phyloP scores from a whole-genome alignment of 2,797 vertebrate species.

The Pseudochromis fuscus region DNA sequence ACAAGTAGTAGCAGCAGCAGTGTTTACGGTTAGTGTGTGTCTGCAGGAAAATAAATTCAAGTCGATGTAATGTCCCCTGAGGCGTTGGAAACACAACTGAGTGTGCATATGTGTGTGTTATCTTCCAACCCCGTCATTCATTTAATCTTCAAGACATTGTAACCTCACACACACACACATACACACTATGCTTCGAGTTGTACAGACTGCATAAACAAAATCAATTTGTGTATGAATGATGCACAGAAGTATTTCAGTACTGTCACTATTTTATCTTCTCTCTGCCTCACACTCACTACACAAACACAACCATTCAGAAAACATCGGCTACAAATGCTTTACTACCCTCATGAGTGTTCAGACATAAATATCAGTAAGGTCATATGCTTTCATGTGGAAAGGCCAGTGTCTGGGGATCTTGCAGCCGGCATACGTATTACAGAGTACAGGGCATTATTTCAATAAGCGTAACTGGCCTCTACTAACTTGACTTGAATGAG shows the following conservation, averaged over 20 bases:
- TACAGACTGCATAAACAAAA: constrained; percentile 45
- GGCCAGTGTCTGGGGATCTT: constrained; percentile 56
- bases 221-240: constrained; percentile 60
- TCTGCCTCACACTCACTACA: constrained; percentile 12
- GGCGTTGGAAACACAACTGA: constrained; percentile 10
- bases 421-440: constrained; percentile 42
- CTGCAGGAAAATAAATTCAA: neutral
- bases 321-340: constrained; percentile 71
- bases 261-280: constrained; percentile 40
- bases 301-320: constrained; percentile 55
- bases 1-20: neutral
- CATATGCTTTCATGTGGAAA: constrained; percentile 67
- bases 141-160: constrained; percentile 56
- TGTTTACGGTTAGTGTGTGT: neutral
- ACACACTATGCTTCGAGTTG: constrained; percentile 19
- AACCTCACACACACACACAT: constrained; percentile 22
- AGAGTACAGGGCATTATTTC: constrained; percentile 50
- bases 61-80: neutral
- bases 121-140: constrained; percentile 56
- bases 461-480: constrained; percentile 42
- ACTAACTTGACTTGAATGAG: constrained; percentile 55
- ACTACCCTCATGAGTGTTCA: constrained; percentile 58
- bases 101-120: constrained; percentile 23
- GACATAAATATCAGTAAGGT: constrained; percentile 75
- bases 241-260: constrained; percentile 37